Evolutionary conservation across 1,140 invertebrate species (phyloP).

Genomic region (Medauroidea extradentata): DNA sequence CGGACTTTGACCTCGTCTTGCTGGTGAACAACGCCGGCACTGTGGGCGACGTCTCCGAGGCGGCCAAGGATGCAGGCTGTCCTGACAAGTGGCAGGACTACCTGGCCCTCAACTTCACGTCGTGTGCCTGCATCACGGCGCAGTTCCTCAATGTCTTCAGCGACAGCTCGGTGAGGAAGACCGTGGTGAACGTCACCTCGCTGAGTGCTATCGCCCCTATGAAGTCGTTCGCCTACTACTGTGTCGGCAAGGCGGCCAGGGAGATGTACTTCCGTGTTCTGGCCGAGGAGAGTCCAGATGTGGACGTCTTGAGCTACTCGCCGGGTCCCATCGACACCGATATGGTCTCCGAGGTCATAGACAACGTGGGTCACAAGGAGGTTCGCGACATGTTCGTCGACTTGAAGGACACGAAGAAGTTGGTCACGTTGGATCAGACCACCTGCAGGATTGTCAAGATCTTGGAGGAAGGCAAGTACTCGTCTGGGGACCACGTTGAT

Average conservation of each 20-base stretch:
- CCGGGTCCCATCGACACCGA: conserved; percentile 90
- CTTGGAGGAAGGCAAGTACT: conserved; percentile 66
- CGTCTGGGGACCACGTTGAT: conserved; percentile 80
- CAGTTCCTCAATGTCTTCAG: conserved; percentile 62
- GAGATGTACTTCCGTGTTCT: conserved; percentile 86
- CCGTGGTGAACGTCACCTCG: conserved; percentile 86
- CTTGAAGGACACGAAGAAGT: conserved; percentile 49
- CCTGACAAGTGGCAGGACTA: conserved; percentile 58
- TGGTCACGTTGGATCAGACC: conserved; percentile 73
- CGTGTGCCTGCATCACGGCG: conserved; percentile 65
- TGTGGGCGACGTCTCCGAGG: conserved; percentile 66
- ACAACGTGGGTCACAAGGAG: conserved; percentile 53
- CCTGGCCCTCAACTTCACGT: conserved; percentile 74
- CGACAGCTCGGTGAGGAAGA: conserved; percentile 39
- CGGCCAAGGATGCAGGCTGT: conserved; percentile 55
- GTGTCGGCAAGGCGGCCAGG: conserved; percentile 82
- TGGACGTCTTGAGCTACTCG: conserved; percentile 84
- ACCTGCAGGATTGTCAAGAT: conserved; percentile 67
- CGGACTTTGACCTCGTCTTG: conserved; percentile 60
- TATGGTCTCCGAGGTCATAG: conserved; percentile 70
- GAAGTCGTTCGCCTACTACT: conserved; percentile 73
- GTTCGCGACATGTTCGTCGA: conserved; percentile 58
- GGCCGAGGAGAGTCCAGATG: conserved; percentile 70
- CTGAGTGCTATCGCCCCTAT: conserved; percentile 72
- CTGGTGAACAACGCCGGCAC: conserved; percentile 90